Conservation (phyloP, 2,888 invertebrate species). For the Cheilosia variabilis region DNA sequence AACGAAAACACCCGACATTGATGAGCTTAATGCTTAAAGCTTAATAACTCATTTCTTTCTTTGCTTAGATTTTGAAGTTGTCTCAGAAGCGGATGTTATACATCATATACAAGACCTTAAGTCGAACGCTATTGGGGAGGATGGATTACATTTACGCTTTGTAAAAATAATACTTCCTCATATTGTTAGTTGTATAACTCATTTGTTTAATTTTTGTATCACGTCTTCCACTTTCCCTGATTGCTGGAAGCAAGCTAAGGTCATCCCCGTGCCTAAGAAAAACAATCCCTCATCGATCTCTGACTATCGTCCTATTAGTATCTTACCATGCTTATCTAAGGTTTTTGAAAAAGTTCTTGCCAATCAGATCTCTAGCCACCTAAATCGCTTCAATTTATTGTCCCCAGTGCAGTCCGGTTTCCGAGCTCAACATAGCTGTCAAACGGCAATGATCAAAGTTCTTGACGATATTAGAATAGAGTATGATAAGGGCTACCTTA, state of each 20-base stretch:
- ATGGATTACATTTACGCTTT: neutral
- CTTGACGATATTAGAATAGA: neutral
- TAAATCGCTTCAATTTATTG: neutral
- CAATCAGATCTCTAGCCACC: neutral
- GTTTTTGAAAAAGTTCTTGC: conserved; percentile 6
- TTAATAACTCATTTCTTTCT: neutral
- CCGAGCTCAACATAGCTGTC: neutral
- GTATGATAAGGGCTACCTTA: neutral
- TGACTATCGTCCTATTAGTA: conserved; percentile 11
- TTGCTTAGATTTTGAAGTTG: no score
- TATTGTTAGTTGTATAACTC: neutral
- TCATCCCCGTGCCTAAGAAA: no score
- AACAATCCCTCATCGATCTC: neutral
- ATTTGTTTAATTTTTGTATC: neutral
- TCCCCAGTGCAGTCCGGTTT: neutral
- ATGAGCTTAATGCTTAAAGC: no score
- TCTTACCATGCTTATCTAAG: conserved; percentile 9
- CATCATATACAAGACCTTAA: neutral
- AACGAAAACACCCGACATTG: neutral
- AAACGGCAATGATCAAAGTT: neutral
- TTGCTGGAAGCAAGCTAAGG: conserved; percentile 2
- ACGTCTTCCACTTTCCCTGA: neutral
- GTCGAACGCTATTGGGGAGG: conserved; percentile 1
- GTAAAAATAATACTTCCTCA: conserved; percentile 1
- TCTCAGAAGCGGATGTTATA: no score